Evolutionary conservation across 2,797 vertebrate species (phyloP), one percentile per base, ranked within the genome.

Genomic region (Centropyge bicolor): DNA sequence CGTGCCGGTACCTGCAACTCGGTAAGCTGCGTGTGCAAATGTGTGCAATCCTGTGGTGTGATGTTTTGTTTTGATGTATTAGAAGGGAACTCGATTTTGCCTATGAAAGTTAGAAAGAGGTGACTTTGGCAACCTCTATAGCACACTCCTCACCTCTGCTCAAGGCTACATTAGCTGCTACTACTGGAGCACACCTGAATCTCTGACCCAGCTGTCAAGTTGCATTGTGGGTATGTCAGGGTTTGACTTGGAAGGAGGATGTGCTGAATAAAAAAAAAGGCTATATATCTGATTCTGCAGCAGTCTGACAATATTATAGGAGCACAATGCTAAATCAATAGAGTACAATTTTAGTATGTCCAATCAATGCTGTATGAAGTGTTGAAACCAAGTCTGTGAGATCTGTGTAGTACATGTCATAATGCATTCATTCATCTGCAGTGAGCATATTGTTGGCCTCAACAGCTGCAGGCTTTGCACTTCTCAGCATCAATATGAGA

Each of bases 1-100:
- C 90, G 95, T 8, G 96, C 96, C 1, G 92, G 94, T 3, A 86
- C 85, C 38, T 96, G 96, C 91, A 96, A 96, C 84, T 77, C 87
- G 62, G 96, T 96, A 91, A 94, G 82, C 1, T 16, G 4, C 57
- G 5, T 3, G 20, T 48, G 3, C 38, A 49, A 35, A 49, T 51
- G 57, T 35, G 20, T 45, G 24, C 38, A 46, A 20, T 38, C 24
- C 31, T 31, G 24, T 14, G 1, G 7, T 43, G 16, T 36, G 81
- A 66, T 41, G 31, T 3, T 68, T 31, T 38, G 27, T 31, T 31
- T 31, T 31, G 27, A 31, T 31, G 27, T 31, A 31, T 31, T 31
- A 31, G 4, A 31, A 41, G 22, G 45, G 14, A 24, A 8, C 19
- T 48, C 40, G 27, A 22, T 10, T 46, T 63, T 31, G 35, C 22